Evolutionary conservation across 2,797 vertebrate genomes (phyloP), one percentile per base, ranked within the genome.

Genomic region (Phalanger gymnotis): DNA sequence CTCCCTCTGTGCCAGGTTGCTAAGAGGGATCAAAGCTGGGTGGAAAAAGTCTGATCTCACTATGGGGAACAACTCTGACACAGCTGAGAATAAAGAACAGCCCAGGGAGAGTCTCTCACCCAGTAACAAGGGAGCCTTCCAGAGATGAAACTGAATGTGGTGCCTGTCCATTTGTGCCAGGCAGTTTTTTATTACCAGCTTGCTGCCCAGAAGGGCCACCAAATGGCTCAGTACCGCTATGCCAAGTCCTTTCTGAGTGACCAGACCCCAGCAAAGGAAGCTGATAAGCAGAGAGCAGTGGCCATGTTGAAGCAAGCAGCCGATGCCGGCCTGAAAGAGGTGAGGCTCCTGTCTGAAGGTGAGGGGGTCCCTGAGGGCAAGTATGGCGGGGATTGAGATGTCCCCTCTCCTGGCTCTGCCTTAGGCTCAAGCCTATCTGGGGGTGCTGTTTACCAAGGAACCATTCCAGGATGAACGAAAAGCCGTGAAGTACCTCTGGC

Each of bases 401-500:
- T 51, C 31, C 53, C 90, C 94, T 94, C 57, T 95, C 54, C 28
- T 95, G 73, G 53, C 7, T 95, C 91, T 16, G 58, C 96, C 96
- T 30, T 97, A 99, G 99, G 99, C 99, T 92, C 99, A 99, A 98
- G 98, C 99, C 94, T 99, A 99, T 93, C 99, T 99, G 11, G 99
- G 99, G 3, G 99, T 99, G 0, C 97, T 99, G 91, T 99, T 99
- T 95, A 98, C 99, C 94, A 99, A 98, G 97, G 98, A 98, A 91
- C 97, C 98, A 0, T 94, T 98, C 53, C 98, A 98, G 95, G 98
- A 99, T 11, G 97, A 98, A 4, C 96, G 96, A 96, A 99, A 97
- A 97, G 99, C 99, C 5, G 98, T 99, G 94, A 98, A 98, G 34
- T 99, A 99, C 97, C 99, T 99, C 97, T 97, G 98, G 98, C 99